These are phyloP conservation scores for Diprion similis DNA, from an alignment of 1,140 invertebrate genomes.

Conservation along the genomic window DNA sequence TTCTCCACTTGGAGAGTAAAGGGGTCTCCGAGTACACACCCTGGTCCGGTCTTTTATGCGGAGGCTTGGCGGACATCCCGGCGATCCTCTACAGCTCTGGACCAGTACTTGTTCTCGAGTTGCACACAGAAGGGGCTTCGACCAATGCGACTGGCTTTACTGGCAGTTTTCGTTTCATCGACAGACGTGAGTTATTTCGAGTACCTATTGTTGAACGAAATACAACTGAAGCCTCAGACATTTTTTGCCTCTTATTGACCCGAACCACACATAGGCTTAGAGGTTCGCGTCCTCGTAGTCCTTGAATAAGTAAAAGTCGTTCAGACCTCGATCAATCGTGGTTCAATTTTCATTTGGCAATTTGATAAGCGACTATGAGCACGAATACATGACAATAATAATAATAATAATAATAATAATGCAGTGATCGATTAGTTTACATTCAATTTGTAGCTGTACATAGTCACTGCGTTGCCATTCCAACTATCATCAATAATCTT, in stretches of 20 bases:
- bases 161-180: constrained; percentile 82
- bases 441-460: constrained; percentile 9
- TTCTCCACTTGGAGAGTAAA: constrained; percentile 73
- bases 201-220: no score
- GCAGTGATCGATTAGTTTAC: not conserved
- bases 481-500: not conserved
- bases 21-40: constrained; percentile 80
- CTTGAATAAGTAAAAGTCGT: no score
- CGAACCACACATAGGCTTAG: no score
- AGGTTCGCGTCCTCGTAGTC: no score
- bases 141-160: constrained; percentile 77
- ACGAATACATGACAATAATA: no score
- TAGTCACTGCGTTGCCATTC: not conserved
- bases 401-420: no score
- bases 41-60: constrained; percentile 80
- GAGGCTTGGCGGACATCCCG: constrained; percentile 74
- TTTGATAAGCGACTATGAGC: no score
- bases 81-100: constrained; percentile 82
- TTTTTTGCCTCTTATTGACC: no score
- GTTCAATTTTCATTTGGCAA: no score
- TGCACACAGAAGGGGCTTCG: constrained; percentile 71
- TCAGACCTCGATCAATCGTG: no score
- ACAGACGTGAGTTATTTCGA: constrained; percentile 73
- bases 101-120: constrained; percentile 80
- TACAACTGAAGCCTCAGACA: no score